A percentile compares a stretch with the other conserved stretches of the same genome.
phyloP scores from a whole-genome alignment of 1,140 invertebrate genomes.

The Batillaria attramentaria region DNA sequence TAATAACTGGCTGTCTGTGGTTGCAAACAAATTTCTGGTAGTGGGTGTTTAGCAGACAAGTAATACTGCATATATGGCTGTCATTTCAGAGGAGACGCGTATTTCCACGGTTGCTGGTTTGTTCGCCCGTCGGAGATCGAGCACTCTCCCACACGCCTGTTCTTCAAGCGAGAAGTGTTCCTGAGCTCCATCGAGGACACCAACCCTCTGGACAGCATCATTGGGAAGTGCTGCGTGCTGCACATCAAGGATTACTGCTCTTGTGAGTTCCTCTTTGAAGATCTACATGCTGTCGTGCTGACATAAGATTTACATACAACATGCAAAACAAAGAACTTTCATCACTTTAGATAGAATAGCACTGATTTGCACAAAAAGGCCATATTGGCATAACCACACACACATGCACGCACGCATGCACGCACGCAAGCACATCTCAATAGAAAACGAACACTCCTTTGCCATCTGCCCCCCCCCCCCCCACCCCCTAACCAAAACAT shows the following conservation, averaged over 20 bases:
- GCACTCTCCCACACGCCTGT: conserved; percentile 81
- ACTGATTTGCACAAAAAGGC: not conserved
- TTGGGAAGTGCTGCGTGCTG: conserved; percentile 86
- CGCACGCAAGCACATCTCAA: not conserved
- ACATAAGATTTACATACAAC: not conserved
- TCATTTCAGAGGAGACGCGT: conserved; percentile 77
- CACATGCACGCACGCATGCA: not conserved
- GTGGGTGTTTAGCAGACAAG: not conserved
- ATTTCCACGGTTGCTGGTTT: conserved; percentile 94
- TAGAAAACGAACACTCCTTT: not conserved
- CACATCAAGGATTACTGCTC: conserved; percentile 93
- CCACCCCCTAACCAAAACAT: no score
- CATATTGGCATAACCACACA: not conserved
- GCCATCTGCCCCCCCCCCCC: not conserved
- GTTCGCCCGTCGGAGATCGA: conserved; percentile 89
- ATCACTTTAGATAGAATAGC: not conserved
- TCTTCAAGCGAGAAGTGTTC: conserved; percentile 96
- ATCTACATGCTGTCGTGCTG: not conserved
- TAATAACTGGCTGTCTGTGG: no score
- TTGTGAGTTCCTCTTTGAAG: conserved; percentile 74
- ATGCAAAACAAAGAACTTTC: not conserved
- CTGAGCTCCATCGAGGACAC: conserved; percentile 92
- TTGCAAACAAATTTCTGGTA: no score
- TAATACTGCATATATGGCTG: no score
- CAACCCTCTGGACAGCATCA: conserved; percentile 89